A percentile compares a stretch with the other conserved stretches of the same genome.
phyloP scores from a whole-genome alignment of 2,888 invertebrate species.

The Tetramorium bicarinatum region DNA sequence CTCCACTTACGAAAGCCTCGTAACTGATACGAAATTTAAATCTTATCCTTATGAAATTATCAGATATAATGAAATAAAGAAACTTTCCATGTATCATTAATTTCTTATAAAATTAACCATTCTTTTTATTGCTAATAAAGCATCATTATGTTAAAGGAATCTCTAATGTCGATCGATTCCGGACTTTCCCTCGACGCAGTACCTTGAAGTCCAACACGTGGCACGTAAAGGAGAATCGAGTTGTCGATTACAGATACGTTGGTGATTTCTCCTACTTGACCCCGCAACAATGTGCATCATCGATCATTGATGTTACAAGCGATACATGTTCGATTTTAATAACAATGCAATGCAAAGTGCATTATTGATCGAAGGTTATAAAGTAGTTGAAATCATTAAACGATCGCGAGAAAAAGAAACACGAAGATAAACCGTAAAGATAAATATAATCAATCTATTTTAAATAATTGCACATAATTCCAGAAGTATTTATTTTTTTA shows the following conservation, averaged over 20 bases:
- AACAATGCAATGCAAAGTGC: background rate
- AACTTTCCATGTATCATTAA: background rate
- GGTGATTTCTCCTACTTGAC: background rate
- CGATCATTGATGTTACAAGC: constrained; percentile 24
- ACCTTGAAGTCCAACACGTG: constrained; percentile 24
- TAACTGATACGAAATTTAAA: background rate
- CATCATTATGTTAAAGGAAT: background rate
- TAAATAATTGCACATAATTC: background rate
- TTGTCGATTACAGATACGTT: constrained; percentile 35
- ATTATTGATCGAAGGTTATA: constrained; percentile 31
- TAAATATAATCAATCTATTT: background rate
- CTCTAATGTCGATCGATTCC: constrained; percentile 30
- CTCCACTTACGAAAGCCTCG: background rate
- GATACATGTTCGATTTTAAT: background rate
- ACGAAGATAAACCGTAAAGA: background rate
- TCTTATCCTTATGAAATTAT: background rate
- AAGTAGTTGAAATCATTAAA: background rate
- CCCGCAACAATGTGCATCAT: constrained; percentile 31
- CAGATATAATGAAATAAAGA: background rate
- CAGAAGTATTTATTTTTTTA: background rate
- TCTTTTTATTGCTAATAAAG: background rate
- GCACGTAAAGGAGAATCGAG: constrained; percentile 23
- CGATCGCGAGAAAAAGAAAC: background rate
- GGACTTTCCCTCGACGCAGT: background rate
- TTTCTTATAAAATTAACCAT: background rate